Conservation (phyloP, 1,140 invertebrate species). For the Battus philenor region DNA sequence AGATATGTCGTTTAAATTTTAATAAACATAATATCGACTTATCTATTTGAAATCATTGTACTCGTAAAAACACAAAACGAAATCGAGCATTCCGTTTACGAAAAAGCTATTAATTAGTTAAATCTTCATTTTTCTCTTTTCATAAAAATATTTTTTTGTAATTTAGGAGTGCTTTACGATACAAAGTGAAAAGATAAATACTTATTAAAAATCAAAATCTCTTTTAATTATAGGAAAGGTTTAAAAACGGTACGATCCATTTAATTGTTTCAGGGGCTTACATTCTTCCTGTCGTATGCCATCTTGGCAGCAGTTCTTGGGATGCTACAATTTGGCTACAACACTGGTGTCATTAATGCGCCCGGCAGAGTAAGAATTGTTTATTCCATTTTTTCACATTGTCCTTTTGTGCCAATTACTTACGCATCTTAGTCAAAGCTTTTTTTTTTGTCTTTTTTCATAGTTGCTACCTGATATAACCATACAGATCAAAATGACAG, state of each 20-base stretch:
- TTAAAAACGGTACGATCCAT: no score
- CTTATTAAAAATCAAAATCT: not conserved
- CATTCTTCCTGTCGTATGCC: slow-evolving; percentile 94
- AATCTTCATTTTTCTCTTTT: not conserved
- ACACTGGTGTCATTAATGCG: slow-evolving; percentile 98
- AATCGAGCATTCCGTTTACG: not conserved
- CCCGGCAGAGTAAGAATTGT: slow-evolving; percentile 85
- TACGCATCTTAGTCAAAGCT: no score
- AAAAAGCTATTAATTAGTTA: no score
- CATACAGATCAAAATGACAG: no score
- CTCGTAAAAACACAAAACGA: not conserved
- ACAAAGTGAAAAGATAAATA: not conserved
- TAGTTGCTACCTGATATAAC: no score
- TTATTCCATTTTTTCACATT: not conserved
- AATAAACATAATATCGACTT: no score
- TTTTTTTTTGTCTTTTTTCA: no score
- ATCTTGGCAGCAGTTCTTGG: slow-evolving; percentile 96
- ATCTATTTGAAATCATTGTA: no score
- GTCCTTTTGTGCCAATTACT: not conserved
- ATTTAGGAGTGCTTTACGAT: no score
- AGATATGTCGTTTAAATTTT: no score
- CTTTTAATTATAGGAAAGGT: no score
- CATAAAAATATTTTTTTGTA: no score
- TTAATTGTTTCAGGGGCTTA: slow-evolving; percentile 77
- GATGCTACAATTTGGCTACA: slow-evolving; percentile 99